A percentile compares a stretch with the other conserved stretches of the same genome.
Conservation (phyloP, 2,113 vertebrate genomes). For the Cynopterus brachyotis region DNA sequence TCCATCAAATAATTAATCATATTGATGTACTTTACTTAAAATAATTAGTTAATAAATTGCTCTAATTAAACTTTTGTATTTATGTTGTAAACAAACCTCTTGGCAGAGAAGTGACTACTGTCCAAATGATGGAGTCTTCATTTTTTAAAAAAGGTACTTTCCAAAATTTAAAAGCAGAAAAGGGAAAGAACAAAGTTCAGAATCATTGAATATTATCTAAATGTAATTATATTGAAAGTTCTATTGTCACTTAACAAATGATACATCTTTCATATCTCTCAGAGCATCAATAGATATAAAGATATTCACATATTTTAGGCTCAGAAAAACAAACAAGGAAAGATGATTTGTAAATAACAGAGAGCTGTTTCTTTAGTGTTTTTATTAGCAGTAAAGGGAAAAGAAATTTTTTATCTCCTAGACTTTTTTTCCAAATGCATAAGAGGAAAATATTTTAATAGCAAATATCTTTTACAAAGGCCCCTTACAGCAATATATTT, state of each 20-base stretch:
- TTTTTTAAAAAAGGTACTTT: background rate
- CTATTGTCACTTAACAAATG: conserved; percentile 8
- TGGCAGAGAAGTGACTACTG: background rate
- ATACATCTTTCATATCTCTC: background rate
- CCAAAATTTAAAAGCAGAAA: background rate
- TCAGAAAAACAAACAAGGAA: conserved; percentile 23
- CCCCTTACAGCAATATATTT: background rate
- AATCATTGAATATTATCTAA: background rate
- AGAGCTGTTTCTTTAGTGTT: background rate
- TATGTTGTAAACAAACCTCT: background rate
- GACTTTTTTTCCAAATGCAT: background rate
- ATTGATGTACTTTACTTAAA: background rate
- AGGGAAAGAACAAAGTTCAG: background rate
- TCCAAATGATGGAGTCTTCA: background rate
- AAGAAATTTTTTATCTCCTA: background rate
- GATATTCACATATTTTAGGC: background rate
- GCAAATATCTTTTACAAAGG: background rate
- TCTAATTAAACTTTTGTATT: background rate
- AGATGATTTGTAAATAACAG: conserved; percentile 22
- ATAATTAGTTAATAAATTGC: background rate
- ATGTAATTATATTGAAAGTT: background rate
- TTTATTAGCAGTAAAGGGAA: background rate
- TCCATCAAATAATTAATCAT: background rate
- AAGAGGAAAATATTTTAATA: conserved; percentile 32
- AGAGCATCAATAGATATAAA: background rate